phyloP scores from a whole-genome alignment of 2,113 vertebrate species.

The Gymnogyps californianus region DNA sequence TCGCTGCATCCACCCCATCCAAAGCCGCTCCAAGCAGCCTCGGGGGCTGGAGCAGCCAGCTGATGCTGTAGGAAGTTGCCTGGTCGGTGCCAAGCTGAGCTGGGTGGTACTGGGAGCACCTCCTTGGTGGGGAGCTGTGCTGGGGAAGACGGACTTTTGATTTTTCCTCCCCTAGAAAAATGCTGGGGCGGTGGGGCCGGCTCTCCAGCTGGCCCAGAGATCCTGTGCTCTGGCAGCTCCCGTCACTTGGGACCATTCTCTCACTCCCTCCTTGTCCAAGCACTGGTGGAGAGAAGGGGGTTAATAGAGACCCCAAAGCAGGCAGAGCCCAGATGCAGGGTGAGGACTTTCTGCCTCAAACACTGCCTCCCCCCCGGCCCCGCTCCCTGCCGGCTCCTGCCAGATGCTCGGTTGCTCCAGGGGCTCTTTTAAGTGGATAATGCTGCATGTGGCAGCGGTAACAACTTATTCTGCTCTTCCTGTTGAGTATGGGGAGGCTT shows the following conservation, averaged over 20 bases:
- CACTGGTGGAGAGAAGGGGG: background rate
- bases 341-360: background rate
- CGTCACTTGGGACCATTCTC: accelerated
- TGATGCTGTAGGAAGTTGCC: background rate
- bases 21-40: background rate
- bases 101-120: background rate
- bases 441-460: accelerated
- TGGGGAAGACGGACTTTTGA: background rate
- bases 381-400: background rate
- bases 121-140: background rate
- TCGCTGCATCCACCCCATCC: background rate
- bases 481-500: background rate
- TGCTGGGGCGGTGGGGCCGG: background rate
- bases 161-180: background rate
- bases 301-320: background rate
- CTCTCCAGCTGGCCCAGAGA: background rate
- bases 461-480: background rate
- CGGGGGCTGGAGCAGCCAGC: background rate
- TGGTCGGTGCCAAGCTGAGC: background rate
- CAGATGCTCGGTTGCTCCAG: background rate
- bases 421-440: background rate
- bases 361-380: background rate
- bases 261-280: accelerated
- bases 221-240: background rate
- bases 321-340: background rate